Evolutionary conservation across 2,113 vertebrate species (phyloP).

Genomic region (Tetrao urogallus): DNA sequence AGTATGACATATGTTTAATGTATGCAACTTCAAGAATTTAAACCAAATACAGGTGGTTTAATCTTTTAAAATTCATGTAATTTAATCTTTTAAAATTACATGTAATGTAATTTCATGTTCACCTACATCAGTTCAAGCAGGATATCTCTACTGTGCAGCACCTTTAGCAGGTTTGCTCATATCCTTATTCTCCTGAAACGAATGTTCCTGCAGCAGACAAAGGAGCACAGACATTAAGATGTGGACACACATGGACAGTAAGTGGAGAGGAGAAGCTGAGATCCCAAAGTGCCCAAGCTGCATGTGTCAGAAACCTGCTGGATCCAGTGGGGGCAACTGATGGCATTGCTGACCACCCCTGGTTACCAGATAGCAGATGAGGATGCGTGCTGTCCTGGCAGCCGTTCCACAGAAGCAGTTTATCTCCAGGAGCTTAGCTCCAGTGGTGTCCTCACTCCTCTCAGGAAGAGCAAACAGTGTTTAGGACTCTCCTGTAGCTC

Average conservation of each 20-base stretch:
- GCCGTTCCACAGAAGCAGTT: neutral
- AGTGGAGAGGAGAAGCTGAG: neutral
- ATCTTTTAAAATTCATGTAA: neutral
- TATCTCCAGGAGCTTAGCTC: neutral
- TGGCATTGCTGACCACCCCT: neutral
- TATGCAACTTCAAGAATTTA: neutral
- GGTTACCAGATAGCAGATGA: rapidly evolving
- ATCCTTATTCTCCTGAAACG: neutral
- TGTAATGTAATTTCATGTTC: rapidly evolving
- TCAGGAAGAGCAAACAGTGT: neutral
- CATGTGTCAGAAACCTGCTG: rapidly evolving
- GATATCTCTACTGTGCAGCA: neutral
- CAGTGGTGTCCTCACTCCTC: neutral
- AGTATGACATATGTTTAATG: neutral
- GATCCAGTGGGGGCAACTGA: neutral
- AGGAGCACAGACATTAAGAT: neutral
- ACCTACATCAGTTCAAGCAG: neutral
- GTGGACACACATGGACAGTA: rapidly evolving
- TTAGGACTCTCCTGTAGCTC: neutral
- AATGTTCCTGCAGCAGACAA: neutral
- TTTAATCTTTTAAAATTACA: neutral
- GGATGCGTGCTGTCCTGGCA: rapidly evolving
- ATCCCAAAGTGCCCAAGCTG: neutral
- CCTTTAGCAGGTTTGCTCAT: neutral
- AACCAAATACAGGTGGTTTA: neutral